Evolutionary conservation across 2,113 vertebrate genomes (phyloP), one percentile per base, ranked within the genome.

Genomic region (Takifugu bimaculatus): DNA sequence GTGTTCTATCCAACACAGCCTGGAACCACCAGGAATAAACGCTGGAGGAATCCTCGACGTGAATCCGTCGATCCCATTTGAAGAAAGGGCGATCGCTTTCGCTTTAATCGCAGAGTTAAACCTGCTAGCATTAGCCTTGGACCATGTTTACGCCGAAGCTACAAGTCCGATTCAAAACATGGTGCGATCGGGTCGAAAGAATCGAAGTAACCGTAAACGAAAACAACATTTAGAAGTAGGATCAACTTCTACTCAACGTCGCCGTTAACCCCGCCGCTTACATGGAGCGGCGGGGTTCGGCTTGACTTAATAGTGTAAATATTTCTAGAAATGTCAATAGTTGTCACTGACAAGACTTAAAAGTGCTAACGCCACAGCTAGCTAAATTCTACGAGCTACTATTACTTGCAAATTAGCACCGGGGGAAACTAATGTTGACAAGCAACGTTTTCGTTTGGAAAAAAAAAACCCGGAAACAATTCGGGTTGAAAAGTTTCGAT

Each of bases 351-450:
- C 15, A 28, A 50, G 70, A 65, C 66, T 72, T 68, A 63, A 45
- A 20, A 62, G 48, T 26, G 65, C 72, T 63, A 75, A 72, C 73
- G 56, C 63, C 67, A 20, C 15, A 50, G 48, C 32, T 63, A 44
- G 65, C 68, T 57, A 54, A 50, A 63, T 35, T 52, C 49, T 10
- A 59, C 59, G 1, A 59, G 81, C 77, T 70, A 76, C 68, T 72
- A 60, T 73, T 69, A 66, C 29, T n/a, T 60, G 65, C 58, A 64
- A 75, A 68, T 77, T 57, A 68, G 69, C 74, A 35, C 60, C 35
- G 35, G 59, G 48, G 48, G 44, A 11, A 54, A n/a, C 51, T 61
- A 57, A 51, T 56, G 54, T 82, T 79, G 63, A 73, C 65, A 84
- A 73, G 26, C 50, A 54, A 52, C 59, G 55, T 29, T 11, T 68